Conservation (phyloP, 2,113 vertebrate species). For the Limanda limanda region DNA sequence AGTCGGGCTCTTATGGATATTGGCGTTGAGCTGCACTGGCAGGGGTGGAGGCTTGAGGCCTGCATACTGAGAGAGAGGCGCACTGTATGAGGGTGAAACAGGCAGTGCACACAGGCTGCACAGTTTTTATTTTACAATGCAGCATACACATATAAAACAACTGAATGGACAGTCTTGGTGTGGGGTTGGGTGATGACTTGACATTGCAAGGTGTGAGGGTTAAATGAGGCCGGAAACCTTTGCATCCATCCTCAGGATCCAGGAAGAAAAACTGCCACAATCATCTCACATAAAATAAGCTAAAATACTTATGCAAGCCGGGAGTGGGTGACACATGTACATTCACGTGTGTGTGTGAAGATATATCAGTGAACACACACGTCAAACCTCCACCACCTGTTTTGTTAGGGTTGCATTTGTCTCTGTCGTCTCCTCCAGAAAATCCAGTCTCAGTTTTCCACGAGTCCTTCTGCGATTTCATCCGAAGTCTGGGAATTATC, state of each 20-base stretch:
- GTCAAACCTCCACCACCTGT: conserved; percentile 58
- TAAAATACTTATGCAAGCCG: too few relatives aligned
- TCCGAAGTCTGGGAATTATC: conserved; percentile 27
- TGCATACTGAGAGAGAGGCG: conserved; percentile 64
- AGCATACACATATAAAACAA: conserved; percentile 26
- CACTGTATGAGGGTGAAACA: conserved; percentile 38
- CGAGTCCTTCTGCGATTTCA: conserved; percentile 19
- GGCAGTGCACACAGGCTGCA: conserved; percentile 11
- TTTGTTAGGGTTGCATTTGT: conserved; percentile 31
- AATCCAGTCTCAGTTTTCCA: conserved; percentile 31
- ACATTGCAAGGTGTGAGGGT: background rate
- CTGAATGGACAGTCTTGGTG: background rate
- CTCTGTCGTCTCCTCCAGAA: background rate
- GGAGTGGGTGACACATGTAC: too few relatives aligned
- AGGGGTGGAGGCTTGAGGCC: conserved; percentile 70
- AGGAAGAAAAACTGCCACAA: too few relatives aligned
- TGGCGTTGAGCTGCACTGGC: conserved; percentile 77
- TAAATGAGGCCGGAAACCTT: background rate
- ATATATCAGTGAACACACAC: too few relatives aligned
- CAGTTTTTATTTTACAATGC: conserved; percentile 26
- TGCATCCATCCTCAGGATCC: background rate
- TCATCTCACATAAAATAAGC: too few relatives aligned
- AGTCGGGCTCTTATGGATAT: conserved; percentile 79
- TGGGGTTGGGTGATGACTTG: background rate
- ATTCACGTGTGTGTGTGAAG: too few relatives aligned